Conservation (phyloP, 2,113 vertebrate species). For the Menidia beryllina region DNA sequence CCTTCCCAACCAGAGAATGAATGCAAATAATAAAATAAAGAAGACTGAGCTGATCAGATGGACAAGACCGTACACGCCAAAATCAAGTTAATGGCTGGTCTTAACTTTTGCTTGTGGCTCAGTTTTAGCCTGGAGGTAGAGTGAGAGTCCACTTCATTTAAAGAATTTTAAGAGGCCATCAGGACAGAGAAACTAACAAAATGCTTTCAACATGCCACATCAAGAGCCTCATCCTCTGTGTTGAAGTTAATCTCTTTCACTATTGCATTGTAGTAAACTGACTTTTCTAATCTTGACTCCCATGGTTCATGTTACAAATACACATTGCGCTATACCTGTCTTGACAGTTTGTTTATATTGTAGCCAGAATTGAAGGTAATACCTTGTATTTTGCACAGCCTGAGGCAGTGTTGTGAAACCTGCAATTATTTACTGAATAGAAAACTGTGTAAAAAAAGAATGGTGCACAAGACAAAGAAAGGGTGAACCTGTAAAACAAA, state of each 20-base stretch:
- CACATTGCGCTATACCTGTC: slow-evolving; percentile 17
- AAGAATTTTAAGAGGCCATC: slow-evolving; percentile 32
- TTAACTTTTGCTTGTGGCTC: slow-evolving; percentile 32
- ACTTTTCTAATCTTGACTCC: slow-evolving; percentile 37
- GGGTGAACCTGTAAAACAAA: slow-evolving; percentile 52
- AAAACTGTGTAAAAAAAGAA: slow-evolving; percentile 25
- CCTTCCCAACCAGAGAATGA: too few species aligned
- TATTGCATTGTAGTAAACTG: slow-evolving; percentile 29
- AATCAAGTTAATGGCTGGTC: slow-evolving; percentile 13
- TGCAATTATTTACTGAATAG: slow-evolving; percentile 56
- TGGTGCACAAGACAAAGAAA: slow-evolving; percentile 55
- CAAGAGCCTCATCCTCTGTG: slow-evolving; percentile 21
- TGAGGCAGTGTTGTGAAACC: slow-evolving; percentile 46
- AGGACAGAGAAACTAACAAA: slow-evolving; percentile 23
- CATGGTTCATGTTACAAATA: slow-evolving; percentile 36
- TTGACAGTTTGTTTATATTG: slow-evolving; percentile 63
- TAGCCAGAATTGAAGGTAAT: slow-evolving; percentile 36
- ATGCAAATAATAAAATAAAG: neutral
- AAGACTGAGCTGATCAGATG: slow-evolving; percentile 20
- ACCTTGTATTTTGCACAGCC: slow-evolving; percentile 46
- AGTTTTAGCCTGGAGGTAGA: slow-evolving; percentile 16
- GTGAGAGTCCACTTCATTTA: slow-evolving; percentile 8
- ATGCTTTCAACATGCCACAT: slow-evolving; percentile 30
- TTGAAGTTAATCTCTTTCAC: slow-evolving; percentile 42
- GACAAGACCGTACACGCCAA: slow-evolving; percentile 40